Evolutionary conservation across 2,888 invertebrate genomes (phyloP).

Genomic region (Drosophila picticornis): DNA sequence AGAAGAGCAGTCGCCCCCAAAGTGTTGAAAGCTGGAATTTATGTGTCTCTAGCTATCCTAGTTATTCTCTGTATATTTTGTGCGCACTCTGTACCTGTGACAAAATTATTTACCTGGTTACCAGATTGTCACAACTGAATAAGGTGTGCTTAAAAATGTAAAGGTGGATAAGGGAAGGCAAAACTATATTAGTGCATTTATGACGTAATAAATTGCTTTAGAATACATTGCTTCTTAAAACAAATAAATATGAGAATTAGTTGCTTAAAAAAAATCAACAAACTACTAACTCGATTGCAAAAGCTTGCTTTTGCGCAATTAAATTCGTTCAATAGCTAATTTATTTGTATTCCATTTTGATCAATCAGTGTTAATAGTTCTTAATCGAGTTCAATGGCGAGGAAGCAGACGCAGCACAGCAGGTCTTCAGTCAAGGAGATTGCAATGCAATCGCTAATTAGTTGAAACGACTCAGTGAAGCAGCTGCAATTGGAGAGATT

Average conservation of each 20-base stretch:
- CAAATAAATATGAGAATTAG: too few species aligned
- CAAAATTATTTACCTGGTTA: neutral
- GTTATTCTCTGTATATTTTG: neutral
- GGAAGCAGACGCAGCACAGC: neutral
- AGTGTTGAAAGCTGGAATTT: constrained; percentile 12
- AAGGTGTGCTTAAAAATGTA: neutral
- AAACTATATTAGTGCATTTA: neutral
- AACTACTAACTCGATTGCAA: neutral
- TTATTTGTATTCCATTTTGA: constrained; percentile 2
- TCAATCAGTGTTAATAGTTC: constrained; percentile 4
- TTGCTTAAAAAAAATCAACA: neutral
- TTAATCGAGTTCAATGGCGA: neutral
- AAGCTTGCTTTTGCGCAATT: neutral
- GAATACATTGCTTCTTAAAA: neutral
- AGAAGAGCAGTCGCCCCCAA: neutral
- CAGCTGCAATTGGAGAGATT: constrained; percentile 3
- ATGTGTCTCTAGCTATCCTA: constrained; percentile 1
- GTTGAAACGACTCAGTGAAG: neutral
- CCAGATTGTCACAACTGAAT: neutral
- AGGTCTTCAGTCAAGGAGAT: neutral
- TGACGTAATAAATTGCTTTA: neutral
- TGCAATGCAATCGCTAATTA: constrained; percentile 5
- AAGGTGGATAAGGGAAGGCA: neutral
- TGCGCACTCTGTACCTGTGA: neutral
- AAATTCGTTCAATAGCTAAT: neutral